Conservation (phyloP, 2,113 vertebrate genomes). For the Chascanopsetta lugubris region DNA sequence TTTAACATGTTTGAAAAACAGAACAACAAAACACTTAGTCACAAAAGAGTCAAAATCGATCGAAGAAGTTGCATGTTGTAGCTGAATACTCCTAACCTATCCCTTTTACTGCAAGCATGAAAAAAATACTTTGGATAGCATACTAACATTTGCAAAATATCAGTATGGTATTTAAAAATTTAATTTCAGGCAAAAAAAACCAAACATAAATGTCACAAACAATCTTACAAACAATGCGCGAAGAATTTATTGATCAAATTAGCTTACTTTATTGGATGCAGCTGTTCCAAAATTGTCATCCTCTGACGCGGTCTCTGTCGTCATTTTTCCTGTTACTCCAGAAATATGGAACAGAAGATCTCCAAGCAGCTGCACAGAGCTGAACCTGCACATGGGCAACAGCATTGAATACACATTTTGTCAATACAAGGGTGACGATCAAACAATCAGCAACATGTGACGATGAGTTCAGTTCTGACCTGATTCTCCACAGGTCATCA, state of each 20-base stretch:
- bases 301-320: constrained; percentile 96
- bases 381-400: constrained; percentile 84
- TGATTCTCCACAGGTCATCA: constrained; percentile 97
- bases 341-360: constrained; percentile 98
- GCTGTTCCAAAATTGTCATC: constrained; percentile 99
- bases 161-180: neutral
- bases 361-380: constrained; percentile 97
- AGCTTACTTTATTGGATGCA: constrained; percentile 91
- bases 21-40: neutral
- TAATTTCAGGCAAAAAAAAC: too few relatives aligned
- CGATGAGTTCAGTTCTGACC: constrained; percentile 71
- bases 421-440: neutral
- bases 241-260: neutral
- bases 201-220: too few relatives aligned
- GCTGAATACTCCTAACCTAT: too few relatives aligned
- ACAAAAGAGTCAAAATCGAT: too few relatives aligned
- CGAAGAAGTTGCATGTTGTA: too few relatives aligned
- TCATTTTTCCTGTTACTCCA: constrained; percentile 99
- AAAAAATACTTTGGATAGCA: too few relatives aligned
- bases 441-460: neutral
- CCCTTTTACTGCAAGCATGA: too few relatives aligned
- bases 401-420: neutral
- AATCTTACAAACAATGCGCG: too few relatives aligned
- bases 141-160: neutral
- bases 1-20: neutral